Conservation (phyloP, 2,113 vertebrate species). For the Bubalus kerabau region DNA sequence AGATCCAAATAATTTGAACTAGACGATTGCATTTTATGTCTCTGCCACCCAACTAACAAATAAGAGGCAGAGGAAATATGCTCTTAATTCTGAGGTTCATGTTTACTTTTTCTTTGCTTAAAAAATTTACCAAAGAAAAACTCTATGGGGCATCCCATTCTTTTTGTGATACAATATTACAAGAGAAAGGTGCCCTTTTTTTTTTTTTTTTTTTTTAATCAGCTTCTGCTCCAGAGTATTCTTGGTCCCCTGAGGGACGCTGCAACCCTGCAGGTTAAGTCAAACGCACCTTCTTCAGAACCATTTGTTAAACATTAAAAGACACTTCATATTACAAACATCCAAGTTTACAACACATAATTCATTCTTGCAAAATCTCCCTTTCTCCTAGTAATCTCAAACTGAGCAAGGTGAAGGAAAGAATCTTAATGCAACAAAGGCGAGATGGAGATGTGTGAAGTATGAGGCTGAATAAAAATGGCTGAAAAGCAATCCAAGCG, state of each 20-base stretch:
- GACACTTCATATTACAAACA: background rate
- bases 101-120: constrained; percentile 13
- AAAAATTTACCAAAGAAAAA: constrained; percentile 22
- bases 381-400: constrained; percentile 43
- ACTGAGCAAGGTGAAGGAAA: constrained; percentile 59
- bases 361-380: background rate
- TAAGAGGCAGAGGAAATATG: background rate
- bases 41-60: background rate
- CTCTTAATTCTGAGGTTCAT: constrained; percentile 31
- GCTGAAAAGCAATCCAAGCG: constrained; percentile 81
- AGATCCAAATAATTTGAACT: background rate
- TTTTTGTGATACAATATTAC: constrained; percentile 41
- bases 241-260: constrained; percentile 1
- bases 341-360: background rate
- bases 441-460: constrained; percentile 76
- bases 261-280: constrained; percentile 10
- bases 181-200: background rate
- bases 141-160: background rate
- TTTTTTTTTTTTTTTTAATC: background rate
- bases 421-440: constrained; percentile 80
- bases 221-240: constrained; percentile 33
- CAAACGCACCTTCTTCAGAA: constrained; percentile 46
- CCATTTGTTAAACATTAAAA: constrained; percentile 45
- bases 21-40: background rate
- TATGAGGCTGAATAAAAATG: constrained; percentile 84